Conservation (phyloP, 2,113 vertebrate species). For the Acanthisitta chloris region DNA sequence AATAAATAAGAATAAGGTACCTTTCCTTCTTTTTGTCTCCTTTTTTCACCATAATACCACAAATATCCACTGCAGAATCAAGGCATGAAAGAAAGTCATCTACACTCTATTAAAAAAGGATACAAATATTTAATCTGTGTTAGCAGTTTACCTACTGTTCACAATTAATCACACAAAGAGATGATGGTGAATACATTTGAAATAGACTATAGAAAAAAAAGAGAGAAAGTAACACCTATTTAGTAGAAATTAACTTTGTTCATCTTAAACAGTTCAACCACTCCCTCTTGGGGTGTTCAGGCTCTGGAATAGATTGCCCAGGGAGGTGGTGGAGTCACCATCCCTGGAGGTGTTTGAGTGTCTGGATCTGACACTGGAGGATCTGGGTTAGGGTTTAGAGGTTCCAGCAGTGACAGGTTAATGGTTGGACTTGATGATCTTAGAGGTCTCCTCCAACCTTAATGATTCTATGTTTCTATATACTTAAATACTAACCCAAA, state of each 20-base stretch:
- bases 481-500: neutral
- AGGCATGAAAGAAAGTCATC: constrained; percentile 89
- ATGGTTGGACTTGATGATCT: too few species aligned
- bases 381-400: too few species aligned
- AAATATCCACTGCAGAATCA: constrained; percentile 85
- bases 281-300: too few species aligned
- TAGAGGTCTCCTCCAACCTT: too few species aligned
- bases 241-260: neutral
- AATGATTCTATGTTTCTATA: too few species aligned
- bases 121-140: neutral
- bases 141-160: neutral
- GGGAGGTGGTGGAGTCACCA: too few species aligned
- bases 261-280: neutral
- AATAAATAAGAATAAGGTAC: constrained; percentile 66
- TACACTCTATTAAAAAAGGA: constrained; percentile 73
- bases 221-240: neutral
- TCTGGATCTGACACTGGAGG: too few species aligned
- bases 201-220: neutral
- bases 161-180: neutral
- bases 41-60: constrained; percentile 91
- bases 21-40: constrained; percentile 96
- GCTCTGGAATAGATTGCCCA: too few species aligned
- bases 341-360: too few species aligned
- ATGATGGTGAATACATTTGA: neutral
- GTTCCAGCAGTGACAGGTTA: too few species aligned